Percentiles rank a stretch among this genome's conserved stretches.
Conservation (phyloP, 37 sponge, comb jelly and placozoan genomes). For the Theonella swinhoei region DNA sequence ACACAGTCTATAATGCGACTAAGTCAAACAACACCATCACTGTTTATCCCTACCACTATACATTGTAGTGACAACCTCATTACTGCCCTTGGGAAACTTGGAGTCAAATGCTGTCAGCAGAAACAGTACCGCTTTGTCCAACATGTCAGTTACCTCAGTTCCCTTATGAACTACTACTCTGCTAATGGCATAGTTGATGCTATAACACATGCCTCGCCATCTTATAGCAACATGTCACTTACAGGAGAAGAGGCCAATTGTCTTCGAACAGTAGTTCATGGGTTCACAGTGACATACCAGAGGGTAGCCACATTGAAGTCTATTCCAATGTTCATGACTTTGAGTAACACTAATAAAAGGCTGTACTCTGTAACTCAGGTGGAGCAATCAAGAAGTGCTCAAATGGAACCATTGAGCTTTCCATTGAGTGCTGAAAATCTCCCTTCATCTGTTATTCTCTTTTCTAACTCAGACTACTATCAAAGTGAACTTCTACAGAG, state of each 20-base stretch:
- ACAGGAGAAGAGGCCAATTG: constrained; percentile 23
- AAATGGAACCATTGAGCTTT: constrained; percentile 20
- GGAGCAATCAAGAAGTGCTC: not conserved
- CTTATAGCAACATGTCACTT: not conserved
- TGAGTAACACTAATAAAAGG: too few species aligned
- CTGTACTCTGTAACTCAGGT: constrained; percentile 16
- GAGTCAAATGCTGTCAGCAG: not conserved
- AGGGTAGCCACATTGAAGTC: not conserved
- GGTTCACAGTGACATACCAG: not conserved
- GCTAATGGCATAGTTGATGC: constrained; percentile 5
- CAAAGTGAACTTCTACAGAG: constrained; percentile 18
- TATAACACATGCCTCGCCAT: not conserved
- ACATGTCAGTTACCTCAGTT: not conserved
- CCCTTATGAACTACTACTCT: not conserved
- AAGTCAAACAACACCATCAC: not conserved
- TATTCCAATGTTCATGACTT: not conserved
- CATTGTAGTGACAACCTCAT: not conserved
- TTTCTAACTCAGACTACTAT: not conserved
- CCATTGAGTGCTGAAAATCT: constrained; percentile 8
- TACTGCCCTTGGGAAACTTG: not conserved
- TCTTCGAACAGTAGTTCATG: not conserved
- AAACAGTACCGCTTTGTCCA: not conserved
- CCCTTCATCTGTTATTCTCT: constrained; percentile 14
- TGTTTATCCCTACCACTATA: not conserved
- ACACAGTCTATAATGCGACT: not conserved